Base-by-base conservation (phyloP, 2,797 vertebrate species). In the Hemibagrus guttatus region DNA sequence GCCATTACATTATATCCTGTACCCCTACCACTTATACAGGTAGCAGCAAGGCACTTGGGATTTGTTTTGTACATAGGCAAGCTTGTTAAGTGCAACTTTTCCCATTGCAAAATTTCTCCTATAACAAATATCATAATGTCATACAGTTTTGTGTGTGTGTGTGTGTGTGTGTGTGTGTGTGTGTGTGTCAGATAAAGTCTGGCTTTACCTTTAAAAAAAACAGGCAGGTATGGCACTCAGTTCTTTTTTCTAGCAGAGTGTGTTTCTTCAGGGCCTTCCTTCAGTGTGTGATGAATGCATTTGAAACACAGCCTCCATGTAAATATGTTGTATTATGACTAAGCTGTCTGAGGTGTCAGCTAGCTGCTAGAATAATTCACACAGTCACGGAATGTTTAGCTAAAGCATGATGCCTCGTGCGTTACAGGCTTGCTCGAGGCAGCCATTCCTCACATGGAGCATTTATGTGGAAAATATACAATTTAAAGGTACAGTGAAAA, bases 121-220 rank as follows among this genome's bases (percentile, higher is more conserved):
- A 84, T 94, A 93, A 94, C 87, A 90, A 93, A 94, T 93, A 17
- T 54, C 16, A 76, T 76, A 12, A 72, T 21, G 35, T 23, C 68
- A 39, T 39, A 39, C 26, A 11, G 9, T 7, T 75, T 7, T 21
- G 21, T 23, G 28, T 35, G n/a, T 66, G 28, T 39, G 21, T 35
- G 28, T 68, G 28, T 39, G 21, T 42, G 31, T 61, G 23, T 46
- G 42, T 12, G 71, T 74, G 46, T 78, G 72, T 26, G 39, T 75
- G 72, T n/a, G 69, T 2, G 39, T 26, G 68, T 26, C 39, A 1
- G 42, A 17, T 85, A 88, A 91, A 90, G 85, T 86, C 79, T 84
- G 87, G 87, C 86, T 87, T 85, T 66, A 9, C 72, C 85, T 90
- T 87, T 26, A 52, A 75, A 85, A 91, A 90, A 91, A 91, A 93